These are phyloP conservation scores for Eueides isabella DNA, from an alignment of 1,140 invertebrate species.

Conservation along the genomic window DNA sequence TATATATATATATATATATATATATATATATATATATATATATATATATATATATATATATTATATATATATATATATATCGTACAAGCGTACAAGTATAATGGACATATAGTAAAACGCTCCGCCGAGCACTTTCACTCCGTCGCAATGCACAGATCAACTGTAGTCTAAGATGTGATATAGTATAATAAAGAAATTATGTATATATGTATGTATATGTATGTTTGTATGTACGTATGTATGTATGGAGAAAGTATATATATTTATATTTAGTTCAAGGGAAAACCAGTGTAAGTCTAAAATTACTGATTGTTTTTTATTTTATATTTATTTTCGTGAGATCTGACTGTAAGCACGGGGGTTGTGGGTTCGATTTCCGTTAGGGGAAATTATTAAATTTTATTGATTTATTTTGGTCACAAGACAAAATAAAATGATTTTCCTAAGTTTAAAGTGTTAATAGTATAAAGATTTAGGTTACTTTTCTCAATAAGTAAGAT, in stretches of 20 bases:
- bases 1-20: too few species aligned
- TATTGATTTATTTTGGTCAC: not conserved
- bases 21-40: too few species aligned
- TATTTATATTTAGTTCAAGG: not conserved
- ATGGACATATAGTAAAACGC: slow-evolving; percentile 32
- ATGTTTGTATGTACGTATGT: not conserved
- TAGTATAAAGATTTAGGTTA: too few species aligned
- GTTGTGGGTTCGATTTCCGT: not conserved
- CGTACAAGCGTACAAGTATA: slow-evolving; percentile 10
- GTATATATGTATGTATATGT: not conserved
- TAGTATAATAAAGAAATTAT: slow-evolving; percentile 12
- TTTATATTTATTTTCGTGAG: not conserved
- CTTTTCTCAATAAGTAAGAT: too few species aligned
- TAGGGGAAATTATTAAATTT: not conserved
- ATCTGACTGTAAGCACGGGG: not conserved
- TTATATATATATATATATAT: too few species aligned
- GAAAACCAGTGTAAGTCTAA: not conserved
- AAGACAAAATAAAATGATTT: too few species aligned
- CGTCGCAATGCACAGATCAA: slow-evolving; percentile 27
- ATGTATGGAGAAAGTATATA: not conserved
- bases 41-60: too few species aligned
- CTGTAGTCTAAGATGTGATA: slow-evolving; percentile 21
- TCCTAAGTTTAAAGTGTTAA: too few species aligned
- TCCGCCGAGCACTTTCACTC: slow-evolving; percentile 43
- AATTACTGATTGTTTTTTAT: not conserved